phyloP scores from a whole-genome alignment of 2,797 vertebrate species.

The Enteromius paludinosus region DNA sequence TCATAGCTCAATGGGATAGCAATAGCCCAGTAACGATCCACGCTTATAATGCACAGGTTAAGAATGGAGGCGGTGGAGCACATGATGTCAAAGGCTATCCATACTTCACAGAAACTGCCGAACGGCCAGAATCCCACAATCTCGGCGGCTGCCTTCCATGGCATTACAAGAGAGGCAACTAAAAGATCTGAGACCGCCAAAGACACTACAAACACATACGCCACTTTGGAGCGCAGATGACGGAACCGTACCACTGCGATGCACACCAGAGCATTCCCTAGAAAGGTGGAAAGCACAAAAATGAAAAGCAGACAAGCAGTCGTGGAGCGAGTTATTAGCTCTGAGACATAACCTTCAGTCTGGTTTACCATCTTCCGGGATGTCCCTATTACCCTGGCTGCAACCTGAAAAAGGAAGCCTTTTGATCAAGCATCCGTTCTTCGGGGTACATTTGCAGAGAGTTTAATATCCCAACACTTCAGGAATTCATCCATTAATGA shows the following conservation, averaged over 20 bases:
- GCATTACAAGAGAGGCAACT: conserved; percentile 84
- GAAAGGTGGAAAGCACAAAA: conserved; percentile 80
- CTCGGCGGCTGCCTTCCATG: conserved; percentile 79
- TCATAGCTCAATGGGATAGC: conserved; percentile 78
- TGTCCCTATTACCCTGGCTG: conserved; percentile 19
- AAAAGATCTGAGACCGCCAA: conserved; percentile 83
- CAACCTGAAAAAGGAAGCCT: conserved; percentile 19
- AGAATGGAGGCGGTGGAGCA: conserved; percentile 59
- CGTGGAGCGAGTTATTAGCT: conserved; percentile 59
- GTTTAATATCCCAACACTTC: conserved; percentile 28
- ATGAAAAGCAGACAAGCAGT: conserved; percentile 76
- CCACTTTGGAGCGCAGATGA: conserved; percentile 81
- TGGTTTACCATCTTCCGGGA: conserved; percentile 41
- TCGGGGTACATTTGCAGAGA: not conserved
- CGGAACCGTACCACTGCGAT: conserved; percentile 79
- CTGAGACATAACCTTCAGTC: conserved; percentile 43
- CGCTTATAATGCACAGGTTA: conserved; percentile 51
- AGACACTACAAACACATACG: conserved; percentile 83
- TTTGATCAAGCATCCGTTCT: conserved; percentile 34
- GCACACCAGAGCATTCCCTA: conserved; percentile 82
- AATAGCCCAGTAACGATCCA: conserved; percentile 77
- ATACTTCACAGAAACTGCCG: conserved; percentile 82
- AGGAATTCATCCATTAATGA: conserved; percentile 20
- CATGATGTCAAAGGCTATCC: conserved; percentile 86
- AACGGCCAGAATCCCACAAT: conserved; percentile 81